Evolutionary conservation across 2,888 invertebrate species (phyloP), one percentile per base, ranked within the genome.

Genomic region (Caenorhabditis sp.): DNA sequence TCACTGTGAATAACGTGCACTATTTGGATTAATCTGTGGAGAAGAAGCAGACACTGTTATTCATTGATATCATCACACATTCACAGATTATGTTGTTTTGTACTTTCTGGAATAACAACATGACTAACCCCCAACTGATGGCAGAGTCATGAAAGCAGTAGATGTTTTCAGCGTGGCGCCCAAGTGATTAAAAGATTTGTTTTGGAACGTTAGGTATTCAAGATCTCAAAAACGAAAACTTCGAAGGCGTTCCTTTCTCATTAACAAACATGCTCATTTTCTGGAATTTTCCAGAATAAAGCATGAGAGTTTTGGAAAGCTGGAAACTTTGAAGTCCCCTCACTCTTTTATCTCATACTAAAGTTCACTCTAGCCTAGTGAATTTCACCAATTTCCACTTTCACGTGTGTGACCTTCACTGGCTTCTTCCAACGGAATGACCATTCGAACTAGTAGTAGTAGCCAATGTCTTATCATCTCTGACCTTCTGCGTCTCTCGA

Each of bases 391-490:
- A 24, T 54, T 59, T 63, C n/a, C 47, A n/a, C 47, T 70, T 77
- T 81, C 31, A 74, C 61, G 56, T 74, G 80, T 69, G 61, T 74
- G 80, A 81, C 80, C 80, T 81, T 80, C 80, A 64, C 10, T 63
- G 63, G 70, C 79, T 79, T 79, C 69, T 81, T 75, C 74, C 74
- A 74, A 56, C 74, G 19, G 69, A 74, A 74, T 75, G 69, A 74
- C 74, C 74, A 81, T 81, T 81, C 74, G 61, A 81, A 69, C 74
- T 70, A 80, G 68, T 68, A 81, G 74, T 81, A 81, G 74, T 47
- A 47, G 47, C 47, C 80, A 74, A 68, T 35, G 31, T 73, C 74
- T 80, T 80, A 81, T 75, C 80, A 81, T n/a, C 41, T 26, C 16
- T 47, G 35, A 64, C 73, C 68, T 47, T 12, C 47, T 73, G 79